phyloP scores from a whole-genome alignment of 2,888 invertebrate species.

The Hydriomena furcata region DNA sequence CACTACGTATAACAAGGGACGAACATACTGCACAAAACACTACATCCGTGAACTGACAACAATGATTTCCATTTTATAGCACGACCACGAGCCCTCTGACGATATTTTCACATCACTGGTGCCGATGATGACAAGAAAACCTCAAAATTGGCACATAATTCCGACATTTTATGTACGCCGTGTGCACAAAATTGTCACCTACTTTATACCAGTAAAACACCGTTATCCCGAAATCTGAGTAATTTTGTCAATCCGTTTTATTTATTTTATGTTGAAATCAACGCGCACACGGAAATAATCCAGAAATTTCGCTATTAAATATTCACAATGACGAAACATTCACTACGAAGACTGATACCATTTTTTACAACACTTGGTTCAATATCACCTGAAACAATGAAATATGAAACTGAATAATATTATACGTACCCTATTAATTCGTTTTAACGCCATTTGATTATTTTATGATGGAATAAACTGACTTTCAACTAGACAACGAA shows the following conservation, averaged over 20 bases:
- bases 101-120: conserved; percentile 57
- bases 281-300: conserved; percentile 76
- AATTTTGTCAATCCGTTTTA: conserved; percentile 13
- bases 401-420: conserved; percentile 56
- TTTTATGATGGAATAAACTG: conserved; percentile 88
- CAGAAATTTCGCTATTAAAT: conserved; percentile 84
- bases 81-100: conserved; percentile 35
- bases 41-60: conserved; percentile 30
- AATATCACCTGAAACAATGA: conserved; percentile 45
- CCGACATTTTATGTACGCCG: conserved; percentile 84
- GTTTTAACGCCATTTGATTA: conserved; percentile 97
- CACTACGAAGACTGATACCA: conserved; percentile 77
- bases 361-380: conserved; percentile 68
- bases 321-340: conserved; percentile 87
- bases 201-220: conserved; percentile 66
- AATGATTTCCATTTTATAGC: conserved; percentile 37
- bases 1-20: conserved; percentile 60
- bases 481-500: conserved; percentile 92
- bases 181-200: conserved; percentile 80
- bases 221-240: conserved; percentile 44
- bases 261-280: conserved; percentile 35
- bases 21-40: conserved; percentile 51
- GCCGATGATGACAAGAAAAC: conserved; percentile 67
- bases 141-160: conserved; percentile 82
- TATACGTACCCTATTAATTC: conserved; percentile 96